phyloP scores from a whole-genome alignment of 2,797 vertebrate species.

The Knipowitschia caucasica region DNA sequence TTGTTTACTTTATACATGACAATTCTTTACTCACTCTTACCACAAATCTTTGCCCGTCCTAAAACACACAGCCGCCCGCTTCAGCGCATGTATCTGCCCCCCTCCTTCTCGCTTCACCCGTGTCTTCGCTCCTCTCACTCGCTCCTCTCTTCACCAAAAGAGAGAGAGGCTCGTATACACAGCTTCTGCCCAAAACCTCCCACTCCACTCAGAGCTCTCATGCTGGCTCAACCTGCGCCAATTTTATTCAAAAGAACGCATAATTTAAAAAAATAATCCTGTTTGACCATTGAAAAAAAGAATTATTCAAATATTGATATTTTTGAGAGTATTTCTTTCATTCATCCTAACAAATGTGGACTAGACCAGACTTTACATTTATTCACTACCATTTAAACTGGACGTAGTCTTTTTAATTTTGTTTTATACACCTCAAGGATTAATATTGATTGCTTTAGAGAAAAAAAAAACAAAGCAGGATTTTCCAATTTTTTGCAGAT shows the following conservation, averaged over 20 bases:
- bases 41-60: not conserved
- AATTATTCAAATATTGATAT: not conserved
- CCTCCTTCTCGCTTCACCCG: not conserved
- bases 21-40: not conserved
- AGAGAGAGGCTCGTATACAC: slow-evolving; percentile 3
- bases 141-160: not conserved
- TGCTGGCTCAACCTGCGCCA: not conserved
- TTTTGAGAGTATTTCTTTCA: not conserved
- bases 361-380: slow-evolving; percentile 1
- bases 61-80: not conserved
- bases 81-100: not conserved
- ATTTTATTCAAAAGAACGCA: not conserved
- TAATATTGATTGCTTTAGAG: not conserved
- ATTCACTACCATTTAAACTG: slow-evolving; percentile 1
- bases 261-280: not conserved
- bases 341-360: not conserved
- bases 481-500: slow-evolving; percentile 11
- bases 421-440: not conserved
- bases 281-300: not conserved
- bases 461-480: no score
- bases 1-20: not conserved
- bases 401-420: not conserved
- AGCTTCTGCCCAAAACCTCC: not conserved
- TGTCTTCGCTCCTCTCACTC: not conserved
- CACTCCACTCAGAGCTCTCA: not conserved